These are phyloP conservation scores for Oligia latruncula DNA, from an alignment of 2,888 invertebrate genomes.

Conservation along the genomic window DNA sequence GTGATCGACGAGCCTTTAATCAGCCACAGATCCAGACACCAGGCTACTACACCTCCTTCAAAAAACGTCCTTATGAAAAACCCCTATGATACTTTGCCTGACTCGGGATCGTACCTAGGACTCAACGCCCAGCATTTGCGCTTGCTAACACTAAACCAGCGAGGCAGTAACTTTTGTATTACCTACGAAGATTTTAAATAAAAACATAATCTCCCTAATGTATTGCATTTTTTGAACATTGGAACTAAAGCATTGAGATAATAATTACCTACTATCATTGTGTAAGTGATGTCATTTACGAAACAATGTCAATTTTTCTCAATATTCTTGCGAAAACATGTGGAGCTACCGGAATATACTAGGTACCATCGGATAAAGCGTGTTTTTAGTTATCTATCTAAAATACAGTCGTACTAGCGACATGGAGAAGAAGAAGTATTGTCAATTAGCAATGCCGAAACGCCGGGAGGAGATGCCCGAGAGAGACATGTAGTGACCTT, in stretches of 20 bases:
- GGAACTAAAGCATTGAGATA: neutral
- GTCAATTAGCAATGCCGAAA: too few species aligned
- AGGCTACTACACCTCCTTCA: neutral
- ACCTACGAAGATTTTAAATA: neutral
- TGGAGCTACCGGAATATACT: neutral
- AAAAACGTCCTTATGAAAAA: neutral
- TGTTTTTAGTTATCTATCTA: neutral
- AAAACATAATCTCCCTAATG: neutral
- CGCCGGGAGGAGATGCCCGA: too few species aligned
- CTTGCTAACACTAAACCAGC: neutral
- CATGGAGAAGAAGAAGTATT: too few species aligned
- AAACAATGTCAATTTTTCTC: neutral
- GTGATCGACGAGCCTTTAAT: neutral
- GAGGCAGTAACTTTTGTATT: neutral
- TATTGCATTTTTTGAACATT: neutral
- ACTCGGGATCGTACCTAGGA: neutral
- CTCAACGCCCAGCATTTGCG: neutral
- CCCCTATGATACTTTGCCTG: neutral
- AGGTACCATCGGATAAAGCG: neutral
- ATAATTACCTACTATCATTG: neutral
- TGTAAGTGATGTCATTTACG: constrained; percentile 17
- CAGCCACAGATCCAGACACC: neutral
- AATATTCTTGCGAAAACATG: neutral
- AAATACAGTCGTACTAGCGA: too few species aligned
- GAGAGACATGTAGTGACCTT: too few species aligned